Base-by-base conservation (phyloP, 2,888 invertebrate genomes). In the Adelphocoris suturalis region DNA sequence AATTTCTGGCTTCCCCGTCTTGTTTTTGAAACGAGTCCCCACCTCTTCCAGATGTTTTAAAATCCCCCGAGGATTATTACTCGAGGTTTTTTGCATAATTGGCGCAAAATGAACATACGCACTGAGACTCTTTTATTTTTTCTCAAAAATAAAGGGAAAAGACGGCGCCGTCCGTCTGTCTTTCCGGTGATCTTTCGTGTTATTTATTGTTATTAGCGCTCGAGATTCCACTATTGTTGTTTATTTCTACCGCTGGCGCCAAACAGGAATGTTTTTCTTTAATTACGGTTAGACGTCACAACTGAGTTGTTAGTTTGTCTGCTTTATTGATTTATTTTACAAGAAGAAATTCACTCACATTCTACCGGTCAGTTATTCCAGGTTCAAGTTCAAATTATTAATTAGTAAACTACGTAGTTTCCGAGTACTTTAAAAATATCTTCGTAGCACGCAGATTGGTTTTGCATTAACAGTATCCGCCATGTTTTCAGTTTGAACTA, bases 1-100 rank as follows among this genome's bases (percentile, higher is more conserved):
- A 76, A 76, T 76, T 76, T 76, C 16, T 16, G 76, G 27, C 76
- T 76, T 76, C 76, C 76, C 28, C 28, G 76, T 27, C 27, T 52
- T 76, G 76, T 76, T 76, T 76, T 28, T 28, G 27, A n/a, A 61
- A 19, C 61, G n/a, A 61, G 52, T 19, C 61, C 19, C 61, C 61
- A 19, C 19, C 61, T 61, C 61, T 61, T 61, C 9, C 19, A 19
- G 61, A 61, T 61, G 19, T 19, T 61, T 37, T 19, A 19, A 61
- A 61, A 61, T n/a, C 11, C 9, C 16, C 61, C 7, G 52, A 3
- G 19, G 19, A 9, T 57, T 16, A 57, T 57, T 13, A 13, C 16
- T 57, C 16, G n/a, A n/a, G n/a, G 11, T 57, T 19, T 61, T 61
- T 19, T 61, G 61, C 61, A 61, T 61, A 61, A 61, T 61, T n/a